Base-by-base conservation (phyloP, 2,888 invertebrate genomes). In the Ophion obscuratus region DNA sequence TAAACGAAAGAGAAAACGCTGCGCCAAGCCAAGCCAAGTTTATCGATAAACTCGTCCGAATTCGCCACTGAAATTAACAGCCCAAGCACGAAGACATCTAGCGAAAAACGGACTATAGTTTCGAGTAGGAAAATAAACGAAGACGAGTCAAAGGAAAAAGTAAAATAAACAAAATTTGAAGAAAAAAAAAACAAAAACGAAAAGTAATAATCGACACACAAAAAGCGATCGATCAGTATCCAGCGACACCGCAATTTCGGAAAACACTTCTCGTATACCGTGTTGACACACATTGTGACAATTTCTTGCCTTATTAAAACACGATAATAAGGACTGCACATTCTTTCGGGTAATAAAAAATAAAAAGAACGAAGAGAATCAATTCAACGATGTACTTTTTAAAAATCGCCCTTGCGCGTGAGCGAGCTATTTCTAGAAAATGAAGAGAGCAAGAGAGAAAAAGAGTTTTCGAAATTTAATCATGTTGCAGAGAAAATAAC, bases 251-350 rank as follows among this genome's bases (percentile, higher is more conserved):
- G 53, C 1, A 53, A 53, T 53, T 53, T 73, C 59, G 57, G 57
- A 59, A 53, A 36, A 20, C 11, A 36, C n/a, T 57, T 53, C 36
- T 59, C 36, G 70, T 36, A 31, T 53, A 44, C 87, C 86, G 84
- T 89, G 86, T 85, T 81, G 85, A 89, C 85, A 86, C 88, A 81
- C 88, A 81, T 89, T 86, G 84, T 85, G 75, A 59, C 81, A 83
- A 80, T 64, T 76, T 88, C 82, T 87, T 88, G 89, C 89, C 89
- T 89, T 89, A 89, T 87, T 85, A 86, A 86, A 88, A 87, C 86
- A 83, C 87, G 79, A 89, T 87, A 84, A 89, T 87, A 84, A 85
- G 85, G 83, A 87, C 86, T 84, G 79, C 81, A 81, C 83, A 85
- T 82, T 86, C 71, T 76, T 59, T 76, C 81, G 81, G 76, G 61